Evolutionary conservation across 2,888 invertebrate genomes (phyloP), one percentile per base, ranked within the genome.

Genomic region (Oeneis ivallda): DNA sequence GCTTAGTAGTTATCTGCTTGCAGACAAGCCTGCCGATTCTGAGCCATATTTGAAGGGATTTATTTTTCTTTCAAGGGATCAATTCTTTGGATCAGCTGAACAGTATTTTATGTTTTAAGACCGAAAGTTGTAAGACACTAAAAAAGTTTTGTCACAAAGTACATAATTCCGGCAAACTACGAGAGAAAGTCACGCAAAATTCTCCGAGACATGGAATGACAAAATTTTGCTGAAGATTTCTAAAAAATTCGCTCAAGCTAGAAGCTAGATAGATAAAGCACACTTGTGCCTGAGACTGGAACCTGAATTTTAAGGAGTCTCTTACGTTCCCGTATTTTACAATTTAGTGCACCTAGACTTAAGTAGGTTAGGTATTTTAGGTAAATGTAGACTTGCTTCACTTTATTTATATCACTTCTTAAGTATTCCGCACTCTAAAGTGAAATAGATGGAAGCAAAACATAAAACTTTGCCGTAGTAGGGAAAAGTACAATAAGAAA

Each of bases 291-390:
- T 61, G 63, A 50, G 56, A 65, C 49, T 60, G 57, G 47, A 64
- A 47, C 61, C 63, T 66, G 61, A 66, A 61, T 68, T 68, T 64
- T 66, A 66, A 66, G 63, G 57, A 66, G 66, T 34, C 57, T 47
- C 62, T 53, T 49, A 58, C 54, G 54, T 39, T 64, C 49, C 49
- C 37, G 59, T 60, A 57, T 64, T 53, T 66, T 64, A 41, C 45
- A 57, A 54, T 41, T 43, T 58, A 49, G 49, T 19, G 43, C 50
- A 43, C 32, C 45, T 65, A 66, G 65, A 65, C 52, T 70, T 64
- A 66, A 49, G 49, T 64, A 63, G 47, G 57, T 56, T 62, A 67
- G 62, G 65, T 61, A 57, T 62, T 63, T 59, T 41, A 62, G 59
- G 52, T 50, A 47, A 15, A 9, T 47, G 15, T 15, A 47, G 37